Evolutionary conservation across 2,113 vertebrate genomes (phyloP).

Genomic region (Otus sunia): DNA sequence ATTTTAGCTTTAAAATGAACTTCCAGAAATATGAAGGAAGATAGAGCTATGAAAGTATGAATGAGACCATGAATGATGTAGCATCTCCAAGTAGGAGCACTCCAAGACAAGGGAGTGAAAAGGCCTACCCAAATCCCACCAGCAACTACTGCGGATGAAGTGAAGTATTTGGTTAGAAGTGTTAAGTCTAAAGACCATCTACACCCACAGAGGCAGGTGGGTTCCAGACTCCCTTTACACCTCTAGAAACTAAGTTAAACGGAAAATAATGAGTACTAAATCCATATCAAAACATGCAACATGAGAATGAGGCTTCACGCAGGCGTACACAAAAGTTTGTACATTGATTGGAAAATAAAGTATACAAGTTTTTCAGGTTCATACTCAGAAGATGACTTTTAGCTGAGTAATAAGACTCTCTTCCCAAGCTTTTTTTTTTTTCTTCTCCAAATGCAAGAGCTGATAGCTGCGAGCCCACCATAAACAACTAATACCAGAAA

Average conservation of each 20-base stretch:
- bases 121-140: background rate
- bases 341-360: background rate
- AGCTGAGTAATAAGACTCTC: background rate
- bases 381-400: background rate
- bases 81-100: background rate
- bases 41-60: background rate
- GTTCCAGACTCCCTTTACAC: background rate
- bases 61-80: rapidly evolving
- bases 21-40: background rate
- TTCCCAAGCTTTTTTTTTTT: background rate
- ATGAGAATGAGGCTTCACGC: background rate
- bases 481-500: background rate
- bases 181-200: background rate
- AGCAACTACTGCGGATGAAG: background rate
- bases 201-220: background rate
- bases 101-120: background rate
- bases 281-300: background rate
- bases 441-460: background rate
- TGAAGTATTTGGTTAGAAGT: background rate
- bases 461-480: background rate
- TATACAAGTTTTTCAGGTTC: background rate
- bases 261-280: background rate
- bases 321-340: background rate
- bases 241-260: background rate
- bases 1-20: background rate